These are phyloP conservation scores for Nycticebus coucang DNA, from an alignment of 2,113 vertebrate species.

Conservation along the genomic window DNA sequence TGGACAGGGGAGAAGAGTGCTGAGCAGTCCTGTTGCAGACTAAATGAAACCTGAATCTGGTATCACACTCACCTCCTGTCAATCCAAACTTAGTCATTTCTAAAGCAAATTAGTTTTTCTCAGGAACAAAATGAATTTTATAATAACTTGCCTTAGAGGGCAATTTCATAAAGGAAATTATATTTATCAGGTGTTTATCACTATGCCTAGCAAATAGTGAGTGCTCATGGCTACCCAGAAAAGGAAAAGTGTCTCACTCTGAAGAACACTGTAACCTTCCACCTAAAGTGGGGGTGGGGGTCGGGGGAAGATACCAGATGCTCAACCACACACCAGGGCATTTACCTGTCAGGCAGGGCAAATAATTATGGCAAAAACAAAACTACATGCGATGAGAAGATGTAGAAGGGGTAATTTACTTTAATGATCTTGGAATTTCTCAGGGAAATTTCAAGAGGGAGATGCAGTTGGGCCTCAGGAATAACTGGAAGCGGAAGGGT, in stretches of 20 bases:
- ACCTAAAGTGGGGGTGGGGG: neutral
- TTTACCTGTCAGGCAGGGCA: neutral
- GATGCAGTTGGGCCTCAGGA: neutral
- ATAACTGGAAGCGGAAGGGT: neutral
- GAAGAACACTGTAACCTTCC: neutral
- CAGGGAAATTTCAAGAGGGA: neutral
- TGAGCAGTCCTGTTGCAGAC: neutral
- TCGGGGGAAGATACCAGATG: neutral
- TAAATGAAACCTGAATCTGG: neutral
- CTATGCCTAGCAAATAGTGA: neutral
- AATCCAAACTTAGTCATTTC: neutral
- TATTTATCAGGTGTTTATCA: neutral
- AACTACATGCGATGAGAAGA: neutral
- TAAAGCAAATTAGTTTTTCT: conserved; percentile 40
- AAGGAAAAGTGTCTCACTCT: neutral
- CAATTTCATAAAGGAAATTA: neutral
- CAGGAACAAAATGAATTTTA: neutral
- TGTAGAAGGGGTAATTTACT: neutral
- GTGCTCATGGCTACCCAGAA: neutral
- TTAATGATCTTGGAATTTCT: neutral
- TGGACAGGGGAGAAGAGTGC: neutral
- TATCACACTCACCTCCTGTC: neutral
- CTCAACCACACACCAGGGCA: neutral
- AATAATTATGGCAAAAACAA: neutral
- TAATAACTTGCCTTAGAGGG: neutral